These are phyloP conservation scores for Psephotus haematonotus DNA, from an alignment of 2,113 vertebrate genomes.

Conservation along the genomic window DNA sequence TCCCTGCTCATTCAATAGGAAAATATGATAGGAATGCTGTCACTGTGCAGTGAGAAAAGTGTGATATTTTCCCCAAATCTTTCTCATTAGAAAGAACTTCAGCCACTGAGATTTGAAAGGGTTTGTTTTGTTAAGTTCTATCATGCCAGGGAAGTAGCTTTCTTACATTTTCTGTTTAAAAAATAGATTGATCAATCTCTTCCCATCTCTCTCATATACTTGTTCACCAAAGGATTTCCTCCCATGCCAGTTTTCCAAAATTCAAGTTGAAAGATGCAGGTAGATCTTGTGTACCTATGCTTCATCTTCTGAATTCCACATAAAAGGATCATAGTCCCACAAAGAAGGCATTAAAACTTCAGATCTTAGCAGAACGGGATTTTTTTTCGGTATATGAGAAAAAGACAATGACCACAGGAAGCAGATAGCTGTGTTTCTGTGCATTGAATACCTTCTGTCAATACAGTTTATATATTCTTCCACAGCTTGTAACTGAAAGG, in stretches of 20 bases:
- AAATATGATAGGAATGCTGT: conserved; percentile 56
- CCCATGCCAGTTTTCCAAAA: neutral
- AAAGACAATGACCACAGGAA: neutral
- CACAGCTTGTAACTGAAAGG: neutral
- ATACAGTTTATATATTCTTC: neutral
- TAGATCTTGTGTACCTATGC: neutral
- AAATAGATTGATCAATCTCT: neutral
- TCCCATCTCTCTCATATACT: neutral
- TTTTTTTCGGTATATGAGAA: neutral
- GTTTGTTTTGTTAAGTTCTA: neutral
- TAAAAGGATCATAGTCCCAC: neutral
- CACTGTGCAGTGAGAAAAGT: conserved; percentile 14
- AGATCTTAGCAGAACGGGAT: neutral
- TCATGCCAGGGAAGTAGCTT: neutral
- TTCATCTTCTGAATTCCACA: neutral
- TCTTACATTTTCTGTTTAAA: conserved; percentile 11
- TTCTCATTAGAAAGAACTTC: conserved; percentile 8
- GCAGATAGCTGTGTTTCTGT: neutral
- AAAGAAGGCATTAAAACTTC: neutral
- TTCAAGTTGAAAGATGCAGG: neutral
- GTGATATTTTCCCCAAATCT: conserved; percentile 16
- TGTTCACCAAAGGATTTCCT: conserved; percentile 5
- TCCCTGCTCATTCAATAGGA: conserved; percentile 35
- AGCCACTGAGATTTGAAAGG: neutral
- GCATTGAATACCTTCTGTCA: neutral